Evolutionary conservation across 2,113 vertebrate genomes (phyloP), one percentile per base, ranked within the genome.

Genomic region (Ovis canadensis): DNA sequence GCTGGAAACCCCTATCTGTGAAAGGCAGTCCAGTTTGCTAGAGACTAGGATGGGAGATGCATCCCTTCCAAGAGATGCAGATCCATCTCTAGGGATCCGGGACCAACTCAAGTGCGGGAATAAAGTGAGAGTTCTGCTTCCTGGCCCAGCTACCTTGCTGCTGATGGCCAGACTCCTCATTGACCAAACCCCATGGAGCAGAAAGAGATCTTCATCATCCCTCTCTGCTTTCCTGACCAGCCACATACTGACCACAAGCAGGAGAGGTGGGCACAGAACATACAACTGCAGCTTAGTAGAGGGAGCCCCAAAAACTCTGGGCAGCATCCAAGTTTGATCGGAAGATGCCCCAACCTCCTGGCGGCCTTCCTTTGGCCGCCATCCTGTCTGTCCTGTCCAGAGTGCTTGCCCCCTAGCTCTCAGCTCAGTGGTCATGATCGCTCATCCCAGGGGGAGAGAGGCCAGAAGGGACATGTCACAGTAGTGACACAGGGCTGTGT

Each of bases 81-180:
- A 94, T 64, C 84, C 9, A 6, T 98, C 95, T 93, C 95, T 36
- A 25, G 91, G 64, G 96, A 98, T 74, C 19, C 33, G 82, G 90
- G 88, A 60, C 12, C 67, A 16, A 48, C 60, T 59, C 67, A 90
- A 92, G 87, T n/a, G 40, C 54, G 91, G 36, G 81, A 96, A 94
- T 95, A 90, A 96, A 94, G 90, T 96, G 96, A 95, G 95, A 94
- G 90, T 60, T 84, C 62, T 92, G 62, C 64, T 88, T 80, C 77
- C 52, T 45, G 86, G 60, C 67, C 90, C 54, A 78, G 52, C 77
- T 45, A 2, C 78, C 92, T 80, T 62, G 45, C 7, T 2, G 0
- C 67, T 57, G 71, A 6, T 5, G 19, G 94, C 55, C 36, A 13
- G 14, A 89, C 67, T 64, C 90, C 45, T 71, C 54, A 11, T 8